A percentile compares a stretch with the other conserved stretches of the same genome.
These are phyloP conservation scores for Chrosomus eos DNA, from an alignment of 2,797 vertebrate genomes.

Conservation along the genomic window DNA sequence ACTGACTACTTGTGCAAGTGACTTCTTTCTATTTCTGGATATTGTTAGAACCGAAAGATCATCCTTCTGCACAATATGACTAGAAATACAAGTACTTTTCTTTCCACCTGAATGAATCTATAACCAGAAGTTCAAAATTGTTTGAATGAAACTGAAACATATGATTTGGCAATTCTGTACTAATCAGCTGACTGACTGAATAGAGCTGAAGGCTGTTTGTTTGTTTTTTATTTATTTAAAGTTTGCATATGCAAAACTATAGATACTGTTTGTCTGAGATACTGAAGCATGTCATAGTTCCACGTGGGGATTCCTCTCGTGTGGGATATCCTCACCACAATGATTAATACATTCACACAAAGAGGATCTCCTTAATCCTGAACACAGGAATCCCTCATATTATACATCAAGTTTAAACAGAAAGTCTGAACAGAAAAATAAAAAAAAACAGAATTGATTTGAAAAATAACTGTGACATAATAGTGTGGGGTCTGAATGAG, in stretches of 20 bases:
- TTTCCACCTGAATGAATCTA: background rate
- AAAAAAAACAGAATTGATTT: background rate
- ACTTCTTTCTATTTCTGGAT: background rate
- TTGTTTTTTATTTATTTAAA: background rate
- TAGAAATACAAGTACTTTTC: background rate
- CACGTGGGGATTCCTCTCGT: background rate
- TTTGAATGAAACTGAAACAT: background rate
- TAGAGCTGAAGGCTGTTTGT: no score
- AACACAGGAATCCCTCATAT: background rate
- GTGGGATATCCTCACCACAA: slow-evolving; percentile 18
- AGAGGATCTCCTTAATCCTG: background rate
- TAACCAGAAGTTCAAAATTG: background rate
- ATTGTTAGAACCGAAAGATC: background rate
- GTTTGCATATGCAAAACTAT: slow-evolving; percentile 16
- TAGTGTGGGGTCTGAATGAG: background rate
- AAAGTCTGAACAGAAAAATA: background rate
- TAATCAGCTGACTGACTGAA: background rate
- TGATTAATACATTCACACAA: background rate
- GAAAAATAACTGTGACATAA: background rate
- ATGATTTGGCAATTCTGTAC: background rate
- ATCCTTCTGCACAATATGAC: background rate
- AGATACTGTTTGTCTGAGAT: background rate
- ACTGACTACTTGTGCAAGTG: slow-evolving; percentile 2
- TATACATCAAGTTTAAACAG: background rate
- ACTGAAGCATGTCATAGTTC: background rate